phyloP scores from a whole-genome alignment of 1,140 invertebrate genomes.

The Drosophila arizonae region DNA sequence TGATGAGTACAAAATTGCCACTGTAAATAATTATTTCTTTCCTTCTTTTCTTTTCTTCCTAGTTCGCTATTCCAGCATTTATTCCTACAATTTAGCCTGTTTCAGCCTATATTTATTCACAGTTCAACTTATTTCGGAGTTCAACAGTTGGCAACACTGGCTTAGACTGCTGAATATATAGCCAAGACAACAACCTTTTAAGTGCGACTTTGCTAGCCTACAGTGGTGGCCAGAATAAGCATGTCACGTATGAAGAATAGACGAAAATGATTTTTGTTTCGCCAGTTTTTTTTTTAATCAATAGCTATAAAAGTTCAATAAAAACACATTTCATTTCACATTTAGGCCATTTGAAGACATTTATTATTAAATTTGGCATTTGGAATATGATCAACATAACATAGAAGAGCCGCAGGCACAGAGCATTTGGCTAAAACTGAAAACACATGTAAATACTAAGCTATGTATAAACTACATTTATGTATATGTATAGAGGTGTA shows the following conservation, averaged over 20 bases:
- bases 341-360: constrained; percentile 45
- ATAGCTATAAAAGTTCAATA: background rate
- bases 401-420: constrained; percentile 21
- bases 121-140: background rate
- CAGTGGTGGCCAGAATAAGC: constrained; percentile 18
- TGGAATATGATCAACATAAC: constrained; percentile 56
- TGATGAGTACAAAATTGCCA: no score
- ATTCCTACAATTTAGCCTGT: no score
- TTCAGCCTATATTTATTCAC: no score
- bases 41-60: no score
- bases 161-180: background rate
- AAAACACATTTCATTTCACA: constrained; percentile 13
- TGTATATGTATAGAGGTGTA: constrained; percentile 26
- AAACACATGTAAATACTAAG: constrained; percentile 26
- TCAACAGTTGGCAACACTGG: background rate
- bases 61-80: no score
- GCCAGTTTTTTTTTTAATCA: no score
- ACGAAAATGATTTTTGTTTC: no score
- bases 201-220: background rate
- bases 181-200: background rate
- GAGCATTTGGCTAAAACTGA: constrained; percentile 29
- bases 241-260: background rate
- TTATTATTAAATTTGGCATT: constrained; percentile 61
- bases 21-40: no score
- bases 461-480: background rate